phyloP scores from a whole-genome alignment of 1,140 invertebrate genomes.

The Rhopalosiphum maidis region DNA sequence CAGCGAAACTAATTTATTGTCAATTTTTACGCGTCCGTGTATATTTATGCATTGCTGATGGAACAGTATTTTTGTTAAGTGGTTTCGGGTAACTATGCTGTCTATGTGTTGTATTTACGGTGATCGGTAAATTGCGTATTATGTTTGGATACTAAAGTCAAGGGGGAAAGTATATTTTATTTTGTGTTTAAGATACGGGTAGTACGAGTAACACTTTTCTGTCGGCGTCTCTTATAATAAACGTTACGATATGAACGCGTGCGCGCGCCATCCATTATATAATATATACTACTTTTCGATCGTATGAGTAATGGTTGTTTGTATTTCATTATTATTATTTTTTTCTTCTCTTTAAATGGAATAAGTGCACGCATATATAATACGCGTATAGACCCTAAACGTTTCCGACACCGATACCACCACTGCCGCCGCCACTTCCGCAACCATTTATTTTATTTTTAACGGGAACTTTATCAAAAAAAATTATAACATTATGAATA shows the following conservation, averaged over 20 bases:
- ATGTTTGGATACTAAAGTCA: neutral
- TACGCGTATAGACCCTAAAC: neutral
- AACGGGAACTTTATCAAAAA: neutral
- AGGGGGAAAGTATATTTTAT: neutral
- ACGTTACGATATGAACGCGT: neutral
- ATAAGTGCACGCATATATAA: neutral
- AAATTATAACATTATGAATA: neutral
- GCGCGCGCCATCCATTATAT: neutral
- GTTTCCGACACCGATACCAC: neutral
- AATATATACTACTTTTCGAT: constrained; percentile 20
- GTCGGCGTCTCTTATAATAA: neutral
- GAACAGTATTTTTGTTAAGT: neutral
- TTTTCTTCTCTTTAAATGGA: neutral
- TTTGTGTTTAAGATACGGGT: neutral
- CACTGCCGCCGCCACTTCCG: neutral
- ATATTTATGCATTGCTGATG: neutral
- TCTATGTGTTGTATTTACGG: neutral
- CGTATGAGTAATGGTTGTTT: constrained; percentile 30
- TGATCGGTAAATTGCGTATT: neutral
- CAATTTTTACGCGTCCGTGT: neutral
- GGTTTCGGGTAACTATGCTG: neutral
- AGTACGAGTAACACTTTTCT: neutral
- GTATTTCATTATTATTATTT: neutral
- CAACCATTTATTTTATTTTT: constrained; percentile 29
- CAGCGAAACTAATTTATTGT: neutral